Conservation (phyloP, 2,888 invertebrate genomes). For the Pelosia muscerda region DNA sequence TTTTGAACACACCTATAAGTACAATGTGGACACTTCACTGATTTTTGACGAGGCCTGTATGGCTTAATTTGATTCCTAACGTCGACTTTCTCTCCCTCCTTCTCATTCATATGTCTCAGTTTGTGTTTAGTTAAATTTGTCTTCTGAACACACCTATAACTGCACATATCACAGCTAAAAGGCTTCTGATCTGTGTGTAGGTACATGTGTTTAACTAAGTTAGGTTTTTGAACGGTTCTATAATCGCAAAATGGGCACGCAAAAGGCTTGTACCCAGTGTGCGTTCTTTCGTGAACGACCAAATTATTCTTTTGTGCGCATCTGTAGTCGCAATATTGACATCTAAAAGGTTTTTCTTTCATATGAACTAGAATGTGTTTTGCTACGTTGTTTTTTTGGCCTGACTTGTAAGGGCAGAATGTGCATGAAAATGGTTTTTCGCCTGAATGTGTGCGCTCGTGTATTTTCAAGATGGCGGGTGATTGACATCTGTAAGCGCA, state of each 20-base stretch:
- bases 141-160: conserved; percentile 82
- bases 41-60: conserved; percentile 77
- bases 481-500: conserved; percentile 83
- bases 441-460: conserved; percentile 81
- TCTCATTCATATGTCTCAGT: conserved; percentile 79
- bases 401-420: conserved; percentile 83
- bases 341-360: conserved; percentile 83
- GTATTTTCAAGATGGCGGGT: conserved; percentile 82
- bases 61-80: conserved; percentile 71
- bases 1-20: conserved; percentile 80
- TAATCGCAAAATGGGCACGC: conserved; percentile 83
- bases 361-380: conserved; percentile 84
- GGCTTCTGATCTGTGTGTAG: conserved; percentile 83
- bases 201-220: conserved; percentile 85
- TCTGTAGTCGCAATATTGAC: conserved; percentile 82
- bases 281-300: conserved; percentile 82
- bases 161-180: conserved; percentile 82
- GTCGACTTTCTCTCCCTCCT: conserved; percentile 68
- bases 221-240: conserved; percentile 83
- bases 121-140: conserved; percentile 83
- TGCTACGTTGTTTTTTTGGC: conserved; percentile 83
- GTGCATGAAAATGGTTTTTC: conserved; percentile 83
- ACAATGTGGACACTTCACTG: conserved; percentile 78
- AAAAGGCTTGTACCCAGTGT: conserved; percentile 84
- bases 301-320: conserved; percentile 84